Conservation (phyloP, 2,888 invertebrate genomes). For the Fragum sueziense region DNA sequence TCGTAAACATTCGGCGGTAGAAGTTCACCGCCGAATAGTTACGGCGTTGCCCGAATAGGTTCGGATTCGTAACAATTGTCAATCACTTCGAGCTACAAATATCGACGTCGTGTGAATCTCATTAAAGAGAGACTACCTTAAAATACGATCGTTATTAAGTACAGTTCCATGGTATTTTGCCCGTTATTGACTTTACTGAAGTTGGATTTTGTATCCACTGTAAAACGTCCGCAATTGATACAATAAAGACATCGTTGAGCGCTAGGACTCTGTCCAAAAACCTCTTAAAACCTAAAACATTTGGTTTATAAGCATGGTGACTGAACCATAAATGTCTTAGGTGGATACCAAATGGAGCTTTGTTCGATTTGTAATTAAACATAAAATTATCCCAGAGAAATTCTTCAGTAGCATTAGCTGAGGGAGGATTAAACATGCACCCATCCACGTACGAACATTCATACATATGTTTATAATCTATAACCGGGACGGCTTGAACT, state of each 20-base stretch:
- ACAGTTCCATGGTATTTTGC: slow-evolving; percentile 66
- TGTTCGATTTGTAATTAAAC: slow-evolving; percentile 86
- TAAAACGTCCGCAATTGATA: slow-evolving; percentile 65
- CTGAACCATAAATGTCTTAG: slow-evolving; percentile 91
- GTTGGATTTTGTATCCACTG: slow-evolving; percentile 73
- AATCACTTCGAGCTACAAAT: too few relatives aligned
- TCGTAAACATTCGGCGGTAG: too few relatives aligned
- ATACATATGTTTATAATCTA: slow-evolving; percentile 64
- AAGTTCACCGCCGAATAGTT: too few relatives aligned
- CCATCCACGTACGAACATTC: slow-evolving; percentile 74
- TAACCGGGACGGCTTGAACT: slow-evolving; percentile 82
- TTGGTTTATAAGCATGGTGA: slow-evolving; percentile 60
- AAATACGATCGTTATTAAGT: not conserved
- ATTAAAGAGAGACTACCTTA: not conserved
- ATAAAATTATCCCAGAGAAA: slow-evolving; percentile 90
- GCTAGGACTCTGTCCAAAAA: slow-evolving; percentile 63
- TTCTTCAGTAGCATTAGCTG: slow-evolving; percentile 66
- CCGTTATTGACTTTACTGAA: slow-evolving; percentile 53
- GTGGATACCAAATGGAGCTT: slow-evolving; percentile 91
- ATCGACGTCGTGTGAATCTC: too few relatives aligned
- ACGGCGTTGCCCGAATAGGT: too few relatives aligned
- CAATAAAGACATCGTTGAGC: slow-evolving; percentile 68
- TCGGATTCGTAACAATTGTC: too few relatives aligned
- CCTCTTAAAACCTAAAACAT: slow-evolving; percentile 64
- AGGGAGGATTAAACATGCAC: slow-evolving; percentile 69